Percentiles rank a stretch among this genome's conserved stretches.
Conservation (phyloP, 2,797 vertebrate species). For the Tenualosa ilisha region DNA sequence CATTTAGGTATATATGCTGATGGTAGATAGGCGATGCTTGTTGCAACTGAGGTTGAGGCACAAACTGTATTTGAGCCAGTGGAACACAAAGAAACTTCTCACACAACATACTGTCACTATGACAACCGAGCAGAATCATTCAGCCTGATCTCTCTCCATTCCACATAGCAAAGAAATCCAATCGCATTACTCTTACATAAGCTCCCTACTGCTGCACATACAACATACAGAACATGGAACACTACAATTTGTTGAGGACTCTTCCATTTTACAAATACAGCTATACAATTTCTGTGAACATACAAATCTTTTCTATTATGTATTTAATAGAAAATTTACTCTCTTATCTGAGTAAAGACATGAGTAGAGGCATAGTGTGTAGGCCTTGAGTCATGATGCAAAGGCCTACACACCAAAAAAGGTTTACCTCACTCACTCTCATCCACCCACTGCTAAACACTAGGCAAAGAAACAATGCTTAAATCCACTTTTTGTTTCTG, state of each 20-base stretch:
- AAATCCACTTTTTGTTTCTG: too few species aligned
- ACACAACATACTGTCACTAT: constrained; percentile 79
- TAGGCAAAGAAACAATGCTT: too few species aligned
- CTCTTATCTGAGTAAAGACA: not conserved
- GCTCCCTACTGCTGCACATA: constrained; percentile 63
- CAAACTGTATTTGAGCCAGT: constrained; percentile 67
- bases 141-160: constrained; percentile 77
- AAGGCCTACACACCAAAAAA: constrained; percentile 2
- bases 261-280: not conserved
- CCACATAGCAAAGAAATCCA: constrained; percentile 73
- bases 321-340: not conserved
- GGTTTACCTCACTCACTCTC: not conserved
- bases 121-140: constrained; percentile 80
- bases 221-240: constrained; percentile 46
- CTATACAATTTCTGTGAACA: not conserved
- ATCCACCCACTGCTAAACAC: not conserved
- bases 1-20: constrained; percentile 33
- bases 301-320: not conserved
- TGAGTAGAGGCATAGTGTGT: too few species aligned
- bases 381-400: not conserved
- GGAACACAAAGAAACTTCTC: constrained; percentile 76
- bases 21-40: constrained; percentile 55
- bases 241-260: not conserved
- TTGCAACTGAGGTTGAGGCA: constrained; percentile 62
- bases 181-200: constrained; percentile 76